Percentiles rank a stretch among this genome's conserved stretches.
phyloP scores from a whole-genome alignment of 1,140 invertebrate genomes.

The Zaprionus kolodkinae region DNA sequence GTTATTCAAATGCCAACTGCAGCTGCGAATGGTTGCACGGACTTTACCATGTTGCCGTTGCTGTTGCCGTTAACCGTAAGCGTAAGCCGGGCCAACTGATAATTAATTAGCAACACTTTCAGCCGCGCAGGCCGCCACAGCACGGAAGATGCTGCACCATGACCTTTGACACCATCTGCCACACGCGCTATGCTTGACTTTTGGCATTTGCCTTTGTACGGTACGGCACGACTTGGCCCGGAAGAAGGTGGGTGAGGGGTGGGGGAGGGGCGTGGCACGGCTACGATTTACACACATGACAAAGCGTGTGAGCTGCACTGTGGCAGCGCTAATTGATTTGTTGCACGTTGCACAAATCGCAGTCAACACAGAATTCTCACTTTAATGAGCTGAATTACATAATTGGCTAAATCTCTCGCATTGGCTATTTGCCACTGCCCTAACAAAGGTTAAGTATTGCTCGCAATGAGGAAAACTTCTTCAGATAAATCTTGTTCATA shows the following conservation, averaged over 20 bases:
- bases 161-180: constrained; percentile 32
- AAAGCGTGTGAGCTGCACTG: constrained; percentile 15
- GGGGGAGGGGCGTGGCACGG: not conserved
- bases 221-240: not conserved
- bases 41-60: not conserved
- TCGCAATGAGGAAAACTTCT: too few relatives aligned
- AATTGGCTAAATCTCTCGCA: not conserved
- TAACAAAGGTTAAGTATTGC: not conserved
- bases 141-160: constrained; percentile 6
- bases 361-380: not conserved
- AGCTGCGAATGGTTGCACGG: constrained; percentile 10
- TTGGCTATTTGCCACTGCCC: not conserved
- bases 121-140: not conserved
- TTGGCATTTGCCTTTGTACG: constrained; percentile 36
- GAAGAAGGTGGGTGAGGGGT: too few relatives aligned
- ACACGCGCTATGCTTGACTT: constrained; percentile 23
- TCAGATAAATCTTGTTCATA: not conserved
- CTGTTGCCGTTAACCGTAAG: constrained; percentile 9
- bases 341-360: constrained; percentile 15
- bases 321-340: constrained; percentile 65
- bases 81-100: constrained; percentile 12
- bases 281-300: constrained; percentile 6
- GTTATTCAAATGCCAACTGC: constrained; percentile 31
- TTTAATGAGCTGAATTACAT: constrained; percentile 21
- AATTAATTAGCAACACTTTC: constrained; percentile 42